phyloP scores from a whole-genome alignment of 2,888 invertebrate species.

The Apodemia hepburni region DNA sequence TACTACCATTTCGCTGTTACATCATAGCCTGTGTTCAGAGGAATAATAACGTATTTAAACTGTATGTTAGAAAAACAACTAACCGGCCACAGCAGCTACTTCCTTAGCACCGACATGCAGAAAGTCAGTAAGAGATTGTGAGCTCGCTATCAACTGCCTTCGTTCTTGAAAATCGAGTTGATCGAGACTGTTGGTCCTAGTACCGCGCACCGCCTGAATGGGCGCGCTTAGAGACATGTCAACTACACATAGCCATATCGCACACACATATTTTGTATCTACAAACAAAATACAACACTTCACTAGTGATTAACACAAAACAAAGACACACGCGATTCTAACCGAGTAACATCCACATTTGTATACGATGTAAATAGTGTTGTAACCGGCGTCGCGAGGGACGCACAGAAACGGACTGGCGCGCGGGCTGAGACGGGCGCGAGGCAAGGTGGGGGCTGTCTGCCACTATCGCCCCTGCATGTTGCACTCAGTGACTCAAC shows the following conservation, averaged over 20 bases:
- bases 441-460: constrained; percentile 63
- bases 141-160: constrained; percentile 92
- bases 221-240: constrained; percentile 78
- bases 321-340: constrained; percentile 63
- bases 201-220: constrained; percentile 75
- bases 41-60: neutral
- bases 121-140: constrained; percentile 92
- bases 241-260: constrained; percentile 71
- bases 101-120: constrained; percentile 85
- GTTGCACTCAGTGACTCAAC: constrained; percentile 67
- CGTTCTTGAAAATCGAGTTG: constrained; percentile 96
- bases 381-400: constrained; percentile 64
- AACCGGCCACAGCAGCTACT: constrained; percentile 75
- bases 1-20: neutral
- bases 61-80: constrained; percentile 46
- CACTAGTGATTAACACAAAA: constrained; percentile 57
- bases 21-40: neutral
- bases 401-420: constrained; percentile 74
- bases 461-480: constrained; percentile 57
- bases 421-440: constrained; percentile 42
- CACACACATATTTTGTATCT: constrained; percentile 55
- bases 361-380: constrained; percentile 43
- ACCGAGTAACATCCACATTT: constrained; percentile 41
- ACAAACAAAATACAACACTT: constrained; percentile 39
- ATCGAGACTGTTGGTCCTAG: constrained; percentile 90